Evolutionary conservation across 2,113 vertebrate genomes (phyloP).

Genomic region (Nothocercus nigrocapillus): DNA sequence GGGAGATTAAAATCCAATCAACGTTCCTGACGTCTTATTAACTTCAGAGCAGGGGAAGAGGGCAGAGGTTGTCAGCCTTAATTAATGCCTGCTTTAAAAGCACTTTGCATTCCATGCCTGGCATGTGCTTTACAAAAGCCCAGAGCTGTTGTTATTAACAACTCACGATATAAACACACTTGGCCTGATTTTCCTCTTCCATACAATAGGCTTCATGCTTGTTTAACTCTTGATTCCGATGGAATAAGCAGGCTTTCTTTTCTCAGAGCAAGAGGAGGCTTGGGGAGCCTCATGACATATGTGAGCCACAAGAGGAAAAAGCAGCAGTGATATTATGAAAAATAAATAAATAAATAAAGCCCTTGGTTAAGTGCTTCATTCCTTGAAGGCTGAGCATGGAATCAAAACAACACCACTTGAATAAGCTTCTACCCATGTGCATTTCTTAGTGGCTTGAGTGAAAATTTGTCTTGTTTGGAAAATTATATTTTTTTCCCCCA

Average conservation of each 20-base stretch:
- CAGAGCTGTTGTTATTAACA: slow-evolving; percentile 35
- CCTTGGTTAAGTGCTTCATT: not conserved
- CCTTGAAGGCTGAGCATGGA: not conserved
- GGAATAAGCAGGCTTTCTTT: not conserved
- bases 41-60: not conserved
- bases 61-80: slow-evolving; percentile 7
- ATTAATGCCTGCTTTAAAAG: slow-evolving; percentile 19
- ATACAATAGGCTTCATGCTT: not conserved
- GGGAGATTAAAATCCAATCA: not conserved
- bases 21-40: not conserved
- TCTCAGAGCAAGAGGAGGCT: not conserved
- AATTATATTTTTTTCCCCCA: not conserved
- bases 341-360: not conserved
- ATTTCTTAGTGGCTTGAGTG: not conserved
- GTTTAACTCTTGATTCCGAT: not conserved
- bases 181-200: slow-evolving; percentile 34
- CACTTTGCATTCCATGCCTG: slow-evolving; percentile 5
- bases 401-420: not conserved
- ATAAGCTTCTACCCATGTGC: not conserved
- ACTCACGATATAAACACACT: slow-evolving; percentile 22
- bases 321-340: not conserved
- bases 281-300: fast-evolving
- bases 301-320: not conserved
- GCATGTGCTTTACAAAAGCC: not conserved
- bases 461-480: slow-evolving; percentile 10